Evolutionary conservation across 2,888 invertebrate species (phyloP).

Genomic region (Xylota segnis): DNA sequence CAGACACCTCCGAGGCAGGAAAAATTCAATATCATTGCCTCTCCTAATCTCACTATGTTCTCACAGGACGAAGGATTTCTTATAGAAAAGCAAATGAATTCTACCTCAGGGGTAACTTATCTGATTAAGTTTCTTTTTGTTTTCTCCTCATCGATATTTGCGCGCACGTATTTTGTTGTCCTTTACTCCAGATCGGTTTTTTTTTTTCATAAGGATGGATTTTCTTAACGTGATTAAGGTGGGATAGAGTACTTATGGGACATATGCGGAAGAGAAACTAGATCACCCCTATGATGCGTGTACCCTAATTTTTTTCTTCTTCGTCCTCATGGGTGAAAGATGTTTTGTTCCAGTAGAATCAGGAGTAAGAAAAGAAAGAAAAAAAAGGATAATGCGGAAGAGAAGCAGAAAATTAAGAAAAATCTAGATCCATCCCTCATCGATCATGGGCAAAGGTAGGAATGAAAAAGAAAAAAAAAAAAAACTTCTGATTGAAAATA

Average conservation of each 20-base stretch:
- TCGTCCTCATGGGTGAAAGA: constrained; percentile 8
- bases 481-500: constrained; percentile 25
- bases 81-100: constrained; percentile 3
- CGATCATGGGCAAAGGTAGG: constrained; percentile 33
- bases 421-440: constrained; percentile 51
- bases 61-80: constrained; percentile 18
- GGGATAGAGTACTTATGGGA: constrained; percentile 32
- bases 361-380: constrained; percentile 21
- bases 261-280: constrained; percentile 68
- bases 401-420: constrained; percentile 62
- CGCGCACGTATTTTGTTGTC: constrained; percentile 7
- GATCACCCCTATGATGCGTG: constrained; percentile 61
- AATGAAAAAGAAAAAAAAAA: constrained; percentile 23
- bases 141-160: constrained; percentile 37
- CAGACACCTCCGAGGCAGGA: constrained; percentile 19
- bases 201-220: constrained; percentile 42
- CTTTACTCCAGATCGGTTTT: constrained; percentile 40
- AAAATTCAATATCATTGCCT: constrained; percentile 35
- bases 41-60: constrained; percentile 33
- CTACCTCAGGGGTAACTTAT: constrained; percentile 58
- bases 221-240: constrained; percentile 64
- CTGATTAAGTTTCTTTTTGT: constrained; percentile 56
- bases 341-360: background rate
- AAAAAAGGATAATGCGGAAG: constrained; percentile 57
- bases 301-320: constrained; percentile 42